Evolutionary conservation across 2,888 invertebrate genomes (phyloP), one percentile per base, ranked within the genome.

Genomic region (Caenorhabditis afra): DNA sequence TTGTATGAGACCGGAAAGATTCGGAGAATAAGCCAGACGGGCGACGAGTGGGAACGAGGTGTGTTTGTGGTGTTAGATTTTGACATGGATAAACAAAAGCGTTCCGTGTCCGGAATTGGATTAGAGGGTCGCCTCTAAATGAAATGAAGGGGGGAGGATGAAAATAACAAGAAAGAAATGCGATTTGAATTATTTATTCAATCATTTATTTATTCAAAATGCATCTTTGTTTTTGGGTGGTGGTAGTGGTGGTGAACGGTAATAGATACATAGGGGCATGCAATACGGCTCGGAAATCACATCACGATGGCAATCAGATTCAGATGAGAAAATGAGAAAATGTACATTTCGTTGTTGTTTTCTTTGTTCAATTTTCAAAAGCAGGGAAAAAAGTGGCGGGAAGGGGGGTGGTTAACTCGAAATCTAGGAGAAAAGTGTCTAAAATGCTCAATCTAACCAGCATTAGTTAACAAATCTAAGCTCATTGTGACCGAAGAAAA

Each of bases 381-480:
- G n/a, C n/a, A n/a, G n/a, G n/a, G n/a, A n/a, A n/a, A n/a, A n/a
- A n/a, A n/a, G n/a, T n/a, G n/a, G n/a, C n/a, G n/a, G n/a, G n/a
- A 29, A 29, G 29, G 7, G 29, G 3, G 7, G 29, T 3, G 4
- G 29, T 29, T 29, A 7, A 29, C 7, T 3, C 3, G 29, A 29
- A 29, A 45, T 41, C 18, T 39, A 61, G 41, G 58, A 52, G 58
- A 52, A 45, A 37, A 1, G 12, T 16, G 29, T 23, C 23, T n/a
- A 50, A 53, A 50, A 68, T 12, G n/a, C 44, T 12, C n/a, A 57
- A 49, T 47, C 61, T 67, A 67, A 75, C 73, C 73, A 67, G 67
- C 62, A 62, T 67, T 59, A 66, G 35, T 64, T 74, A 65, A 55
- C 66, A 50, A 66, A 76, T 76, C 76, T 76, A 76, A 76, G 76